Conservation (phyloP, 1,140 invertebrate genomes). For the Octopus sinensis region DNA sequence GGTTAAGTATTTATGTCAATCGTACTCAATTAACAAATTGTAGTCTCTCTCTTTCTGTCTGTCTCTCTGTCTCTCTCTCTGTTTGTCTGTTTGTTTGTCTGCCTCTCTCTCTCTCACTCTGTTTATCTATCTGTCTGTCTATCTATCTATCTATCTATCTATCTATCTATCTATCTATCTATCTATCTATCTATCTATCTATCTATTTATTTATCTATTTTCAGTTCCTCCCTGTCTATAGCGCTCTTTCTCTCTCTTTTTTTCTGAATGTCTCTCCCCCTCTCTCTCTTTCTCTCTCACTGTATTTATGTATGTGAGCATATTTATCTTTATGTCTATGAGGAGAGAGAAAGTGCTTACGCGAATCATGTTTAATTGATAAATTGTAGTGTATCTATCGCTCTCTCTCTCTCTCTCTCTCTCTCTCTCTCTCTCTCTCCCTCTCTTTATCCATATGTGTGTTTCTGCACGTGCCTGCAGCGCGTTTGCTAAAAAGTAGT, state of each 20-base stretch:
- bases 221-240: neutral
- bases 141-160: slow-evolving; percentile 3
- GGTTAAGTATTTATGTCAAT: too few species aligned
- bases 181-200: neutral
- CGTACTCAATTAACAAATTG: too few species aligned
- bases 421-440: too few species aligned
- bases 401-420: too few species aligned
- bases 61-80: slow-evolving; percentile 11
- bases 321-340: too few species aligned
- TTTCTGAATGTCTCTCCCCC: neutral
- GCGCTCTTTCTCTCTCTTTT: neutral
- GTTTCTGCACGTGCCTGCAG: too few species aligned
- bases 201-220: neutral
- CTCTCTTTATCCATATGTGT: too few species aligned
- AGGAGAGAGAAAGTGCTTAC: too few species aligned
- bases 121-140: neutral
- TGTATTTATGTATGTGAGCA: too few species aligned
- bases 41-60: neutral
- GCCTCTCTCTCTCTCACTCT: slow-evolving; percentile 8
- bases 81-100: slow-evolving; percentile 10
- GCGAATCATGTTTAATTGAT: too few species aligned
- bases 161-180: neutral
- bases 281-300: neutral
- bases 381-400: too few species aligned
- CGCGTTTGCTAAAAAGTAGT: too few species aligned